Conservation (phyloP, 2,888 invertebrate genomes). For the Cataglyphis cursor region DNA sequence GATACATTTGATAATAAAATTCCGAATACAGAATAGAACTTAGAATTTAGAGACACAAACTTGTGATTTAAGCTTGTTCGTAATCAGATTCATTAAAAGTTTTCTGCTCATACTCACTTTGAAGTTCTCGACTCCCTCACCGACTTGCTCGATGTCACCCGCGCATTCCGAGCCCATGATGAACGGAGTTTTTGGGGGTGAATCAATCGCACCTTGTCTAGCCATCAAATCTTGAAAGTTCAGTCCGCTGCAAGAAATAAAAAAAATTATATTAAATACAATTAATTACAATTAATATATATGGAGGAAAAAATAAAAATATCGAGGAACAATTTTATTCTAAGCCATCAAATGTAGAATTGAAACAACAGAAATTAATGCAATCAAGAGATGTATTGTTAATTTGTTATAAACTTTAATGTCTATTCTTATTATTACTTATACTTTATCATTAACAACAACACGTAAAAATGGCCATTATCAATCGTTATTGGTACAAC, state of each 20-base stretch:
- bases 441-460: too few species aligned
- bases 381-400: neutral
- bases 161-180: slow-evolving; percentile 96
- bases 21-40: neutral
- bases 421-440: neutral
- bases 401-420: neutral
- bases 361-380: neutral
- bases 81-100: slow-evolving; percentile 49
- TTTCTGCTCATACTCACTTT: slow-evolving; percentile 88
- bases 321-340: neutral
- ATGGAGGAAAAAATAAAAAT: neutral
- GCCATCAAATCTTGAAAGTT: slow-evolving; percentile 97
- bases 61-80: slow-evolving; percentile 37
- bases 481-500: neutral
- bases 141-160: slow-evolving; percentile 93
- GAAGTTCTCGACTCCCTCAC: slow-evolving; percentile 93
- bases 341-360: neutral
- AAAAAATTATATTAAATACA: neutral
- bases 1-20: slow-evolving; percentile 19
- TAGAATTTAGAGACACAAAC: neutral
- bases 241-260: slow-evolving; percentile 91
- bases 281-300: neutral
- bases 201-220: slow-evolving; percentile 94
- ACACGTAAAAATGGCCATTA: neutral
- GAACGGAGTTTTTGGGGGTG: slow-evolving; percentile 95